Conservation (phyloP, 2,888 invertebrate genomes). For the Xanthia togata region DNA sequence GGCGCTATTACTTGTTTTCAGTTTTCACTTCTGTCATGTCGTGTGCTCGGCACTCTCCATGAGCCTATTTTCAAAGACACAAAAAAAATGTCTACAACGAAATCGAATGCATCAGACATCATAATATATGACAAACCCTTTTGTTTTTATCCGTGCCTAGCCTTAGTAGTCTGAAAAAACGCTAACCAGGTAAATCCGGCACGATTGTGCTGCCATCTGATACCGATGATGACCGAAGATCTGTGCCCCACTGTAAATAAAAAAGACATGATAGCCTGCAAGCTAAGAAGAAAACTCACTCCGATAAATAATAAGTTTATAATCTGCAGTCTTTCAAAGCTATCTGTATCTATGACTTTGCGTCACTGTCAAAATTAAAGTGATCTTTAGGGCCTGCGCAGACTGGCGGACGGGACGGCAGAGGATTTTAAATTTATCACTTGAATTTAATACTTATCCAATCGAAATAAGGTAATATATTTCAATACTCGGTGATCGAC, state of each 20-base stretch:
- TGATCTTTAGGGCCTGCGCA: not conserved
- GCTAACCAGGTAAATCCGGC: conserved; percentile 58
- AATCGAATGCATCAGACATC: not conserved
- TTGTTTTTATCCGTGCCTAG: not conserved
- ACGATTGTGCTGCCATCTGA: conserved; percentile 60
- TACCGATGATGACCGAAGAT: conserved; percentile 50
- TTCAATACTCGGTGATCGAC: too few species aligned
- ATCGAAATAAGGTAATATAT: too few species aligned
- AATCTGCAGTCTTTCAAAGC: not conserved
- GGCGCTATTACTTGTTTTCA: too few species aligned
- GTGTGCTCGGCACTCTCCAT: too few species aligned
- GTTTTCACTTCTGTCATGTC: too few species aligned
- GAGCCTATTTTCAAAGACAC: not conserved
- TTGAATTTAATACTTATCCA: too few species aligned
- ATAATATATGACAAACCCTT: not conserved
- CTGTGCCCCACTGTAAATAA: conserved; percentile 65
- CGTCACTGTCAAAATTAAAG: not conserved
- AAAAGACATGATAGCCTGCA: conserved; percentile 10
- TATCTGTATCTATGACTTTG: not conserved
- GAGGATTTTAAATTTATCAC: too few species aligned
- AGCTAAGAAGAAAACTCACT: not conserved
- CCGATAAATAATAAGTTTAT: not conserved
- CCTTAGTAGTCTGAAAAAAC: not conserved
- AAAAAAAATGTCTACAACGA: not conserved
- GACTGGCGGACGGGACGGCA: too few species aligned